Evolutionary conservation across 2,797 vertebrate genomes (phyloP).

Genomic region (Enoplosus armatus): DNA sequence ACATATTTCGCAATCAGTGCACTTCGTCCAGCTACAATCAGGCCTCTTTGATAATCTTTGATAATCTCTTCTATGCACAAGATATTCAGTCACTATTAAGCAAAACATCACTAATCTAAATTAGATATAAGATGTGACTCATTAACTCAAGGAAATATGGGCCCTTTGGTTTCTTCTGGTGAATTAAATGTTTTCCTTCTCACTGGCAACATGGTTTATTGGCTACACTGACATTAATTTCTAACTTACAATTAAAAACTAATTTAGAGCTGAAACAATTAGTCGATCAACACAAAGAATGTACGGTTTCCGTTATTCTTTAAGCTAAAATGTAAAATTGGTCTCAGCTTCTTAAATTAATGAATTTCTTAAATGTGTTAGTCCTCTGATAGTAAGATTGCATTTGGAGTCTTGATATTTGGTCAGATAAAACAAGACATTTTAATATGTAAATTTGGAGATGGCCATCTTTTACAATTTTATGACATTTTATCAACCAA

Average conservation of each 20-base stretch:
- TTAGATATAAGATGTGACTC: conserved; percentile 11
- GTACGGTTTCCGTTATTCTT: not conserved
- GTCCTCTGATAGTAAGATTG: not conserved
- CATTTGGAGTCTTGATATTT: not conserved
- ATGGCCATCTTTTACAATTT: not conserved
- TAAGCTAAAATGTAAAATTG: not conserved
- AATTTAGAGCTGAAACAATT: not conserved
- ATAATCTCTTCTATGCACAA: not conserved
- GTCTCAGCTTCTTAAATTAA: not conserved
- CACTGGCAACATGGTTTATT: not conserved
- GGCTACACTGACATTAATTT: not conserved
- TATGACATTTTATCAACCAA: not conserved
- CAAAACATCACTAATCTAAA: not conserved
- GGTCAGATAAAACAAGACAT: not conserved
- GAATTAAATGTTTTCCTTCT: not conserved
- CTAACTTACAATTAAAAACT: not conserved
- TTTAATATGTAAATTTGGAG: not conserved
- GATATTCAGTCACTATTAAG: not conserved
- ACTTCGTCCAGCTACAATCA: conserved; percentile 17
- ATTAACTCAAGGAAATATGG: not conserved
- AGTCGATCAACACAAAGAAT: not conserved
- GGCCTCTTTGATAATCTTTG: conserved; percentile 12
- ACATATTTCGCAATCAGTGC: conserved; percentile 30
- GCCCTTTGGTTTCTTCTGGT: not conserved
- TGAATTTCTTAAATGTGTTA: not conserved